Conservation (phyloP, 1,140 invertebrate species). For the silkworm (Bombyx mori) region DNA sequence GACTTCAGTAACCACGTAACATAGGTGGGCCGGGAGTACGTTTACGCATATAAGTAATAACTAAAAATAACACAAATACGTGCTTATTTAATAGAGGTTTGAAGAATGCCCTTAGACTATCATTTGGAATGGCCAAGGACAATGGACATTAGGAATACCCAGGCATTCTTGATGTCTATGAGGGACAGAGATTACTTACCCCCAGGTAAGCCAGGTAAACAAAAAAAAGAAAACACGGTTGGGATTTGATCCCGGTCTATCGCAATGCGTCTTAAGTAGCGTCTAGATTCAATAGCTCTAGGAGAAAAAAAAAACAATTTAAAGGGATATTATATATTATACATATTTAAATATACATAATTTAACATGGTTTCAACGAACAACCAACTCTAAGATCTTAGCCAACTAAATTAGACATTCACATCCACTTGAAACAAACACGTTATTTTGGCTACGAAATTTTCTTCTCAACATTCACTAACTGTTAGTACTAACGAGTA, state of each 20-base stretch:
- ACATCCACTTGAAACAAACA: constrained; percentile 3
- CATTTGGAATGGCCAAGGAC: no score
- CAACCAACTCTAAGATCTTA: neutral
- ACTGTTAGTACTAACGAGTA: constrained; percentile 40
- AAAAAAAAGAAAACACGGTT: neutral
- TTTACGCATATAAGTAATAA: no score
- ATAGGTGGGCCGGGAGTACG: no score
- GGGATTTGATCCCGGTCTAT: neutral
- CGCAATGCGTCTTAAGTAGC: no score
- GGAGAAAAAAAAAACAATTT: neutral
- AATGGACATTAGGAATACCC: no score
- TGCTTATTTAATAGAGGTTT: no score
- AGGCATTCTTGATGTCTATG: no score
- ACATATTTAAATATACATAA: neutral
- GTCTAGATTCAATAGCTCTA: neutral
- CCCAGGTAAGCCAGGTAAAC: no score
- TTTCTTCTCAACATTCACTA: constrained; percentile 36
- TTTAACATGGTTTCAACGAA: neutral
- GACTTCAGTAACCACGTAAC: no score
- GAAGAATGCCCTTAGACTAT: no score
- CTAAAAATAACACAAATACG: no score
- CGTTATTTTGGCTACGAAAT: constrained; percentile 19
- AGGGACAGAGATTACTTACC: no score
- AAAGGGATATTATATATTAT: neutral
- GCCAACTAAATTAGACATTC: constrained; percentile 1